phyloP scores from a whole-genome alignment of 2,113 vertebrate genomes.

The Pluvianellus socialis region DNA sequence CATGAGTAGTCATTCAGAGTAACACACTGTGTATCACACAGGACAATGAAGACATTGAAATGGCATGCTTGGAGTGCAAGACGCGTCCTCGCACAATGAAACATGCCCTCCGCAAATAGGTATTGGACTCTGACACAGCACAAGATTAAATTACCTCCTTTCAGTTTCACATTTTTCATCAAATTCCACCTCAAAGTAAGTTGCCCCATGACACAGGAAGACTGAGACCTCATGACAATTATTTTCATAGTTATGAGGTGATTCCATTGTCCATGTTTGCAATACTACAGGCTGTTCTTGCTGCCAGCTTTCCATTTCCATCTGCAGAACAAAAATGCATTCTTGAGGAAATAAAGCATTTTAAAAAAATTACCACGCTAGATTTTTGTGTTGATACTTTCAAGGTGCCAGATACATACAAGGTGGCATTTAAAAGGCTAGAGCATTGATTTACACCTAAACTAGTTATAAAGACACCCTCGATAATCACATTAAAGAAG shows the following conservation, averaged over 20 bases:
- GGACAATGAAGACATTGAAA: not conserved
- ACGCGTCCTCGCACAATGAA: not conserved
- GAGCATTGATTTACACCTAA: not conserved
- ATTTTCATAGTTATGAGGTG: constrained; percentile 95
- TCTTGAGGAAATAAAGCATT: not conserved
- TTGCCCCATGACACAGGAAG: constrained; percentile 91
- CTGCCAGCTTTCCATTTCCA: constrained; percentile 87
- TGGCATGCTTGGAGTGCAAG: not conserved
- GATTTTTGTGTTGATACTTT: not conserved
- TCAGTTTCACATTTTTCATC: constrained; percentile 97
- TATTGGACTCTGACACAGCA: not conserved
- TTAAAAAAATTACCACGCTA: not conserved
- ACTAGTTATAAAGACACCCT: not conserved
- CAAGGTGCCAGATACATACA: not conserved
- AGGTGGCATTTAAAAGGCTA: not conserved
- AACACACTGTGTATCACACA: not conserved
- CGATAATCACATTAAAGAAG: not conserved
- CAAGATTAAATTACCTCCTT: constrained; percentile 81
- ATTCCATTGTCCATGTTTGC: constrained; percentile 92
- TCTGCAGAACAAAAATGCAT: constrained; percentile 60
- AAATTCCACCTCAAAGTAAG: constrained; percentile 95
- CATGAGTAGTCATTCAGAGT: not conserved
- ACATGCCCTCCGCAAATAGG: not conserved
- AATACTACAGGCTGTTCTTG: constrained; percentile 91
- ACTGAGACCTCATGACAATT: constrained; percentile 91